phyloP scores from a whole-genome alignment of 2,113 vertebrate genomes.

The Varanus salvator region DNA sequence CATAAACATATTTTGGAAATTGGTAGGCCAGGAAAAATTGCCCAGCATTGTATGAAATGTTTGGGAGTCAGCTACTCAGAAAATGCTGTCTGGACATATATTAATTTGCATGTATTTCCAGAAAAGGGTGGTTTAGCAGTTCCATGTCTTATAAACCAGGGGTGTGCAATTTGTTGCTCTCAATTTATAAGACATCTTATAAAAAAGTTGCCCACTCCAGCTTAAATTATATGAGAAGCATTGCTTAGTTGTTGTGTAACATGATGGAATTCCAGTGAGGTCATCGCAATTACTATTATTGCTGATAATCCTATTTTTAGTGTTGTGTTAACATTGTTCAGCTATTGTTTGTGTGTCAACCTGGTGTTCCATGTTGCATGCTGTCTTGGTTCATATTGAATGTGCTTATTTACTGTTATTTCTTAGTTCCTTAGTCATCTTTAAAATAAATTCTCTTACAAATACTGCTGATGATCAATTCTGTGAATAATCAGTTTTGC shows the following conservation, averaged over 20 bases:
- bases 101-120: background rate
- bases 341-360: constrained; percentile 1
- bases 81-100: background rate
- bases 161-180: no score
- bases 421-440: constrained; percentile 12
- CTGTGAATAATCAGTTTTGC: background rate
- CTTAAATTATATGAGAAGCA: background rate
- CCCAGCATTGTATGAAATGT: background rate
- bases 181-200: no score
- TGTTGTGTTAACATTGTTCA: constrained; percentile 22
- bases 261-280: background rate
- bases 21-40: background rate
- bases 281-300: background rate
- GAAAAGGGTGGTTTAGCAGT: background rate
- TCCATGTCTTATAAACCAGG: background rate
- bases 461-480: background rate
- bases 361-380: constrained; percentile 26
- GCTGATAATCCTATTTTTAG: background rate
- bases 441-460: background rate
- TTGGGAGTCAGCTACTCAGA: background rate
- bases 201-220: no score
- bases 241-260: background rate
- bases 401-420: constrained; percentile 21
- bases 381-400: constrained; percentile 33
- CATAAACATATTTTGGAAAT: background rate